Evolutionary conservation across 1,140 invertebrate genomes (phyloP), one percentile per base, ranked within the genome.

Genomic region (Mycetomoellerius zeteki): DNA sequence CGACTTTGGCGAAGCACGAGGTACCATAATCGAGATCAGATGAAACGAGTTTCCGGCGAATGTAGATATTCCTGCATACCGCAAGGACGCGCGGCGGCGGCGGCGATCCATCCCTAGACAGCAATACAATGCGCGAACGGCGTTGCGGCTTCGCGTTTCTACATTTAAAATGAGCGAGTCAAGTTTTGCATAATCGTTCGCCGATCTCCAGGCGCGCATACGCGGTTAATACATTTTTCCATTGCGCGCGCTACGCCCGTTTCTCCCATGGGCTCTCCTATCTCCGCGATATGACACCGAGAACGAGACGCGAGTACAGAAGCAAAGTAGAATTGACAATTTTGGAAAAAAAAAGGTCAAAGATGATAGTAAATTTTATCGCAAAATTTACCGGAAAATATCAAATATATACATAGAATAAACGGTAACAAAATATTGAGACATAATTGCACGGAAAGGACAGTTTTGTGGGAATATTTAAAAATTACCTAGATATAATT

Each of bases 91-190:
- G 30, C 52, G 7, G 14, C 12, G 6, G 24, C 82, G 71, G 52
- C 62, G 60, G 69, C 85, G 78, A 86, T 90, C 65, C 85, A 82
- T 86, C 69, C 80, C 80, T 27, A 84, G 80, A 73, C 80, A 27
- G 80, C 80, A 60, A 84, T 84, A 75, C 67, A 82, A 24, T 50
- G 27, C 50, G 52, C 52, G 80, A 82, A 82, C 80, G 69, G 69
- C 37, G 69, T 19, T 76, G 76, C 73, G 62, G 85, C 71, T 89
- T 82, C 33, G 85, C 88, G 64, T 90, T 90, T 90, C 88, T 90
- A 90, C 85, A 87, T 89, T 90, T 87, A 87, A 90, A 90, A 90
- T 90, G 78, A 87, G 89, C 77, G 85, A 87, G 88, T 56, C 73
- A 52, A 86, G 78, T 67, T 90, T 90, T 90, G 88, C 88, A 90